Evolutionary conservation across 2,797 vertebrate species (phyloP).

Genomic region (Melanotaenia trifasciata): DNA sequence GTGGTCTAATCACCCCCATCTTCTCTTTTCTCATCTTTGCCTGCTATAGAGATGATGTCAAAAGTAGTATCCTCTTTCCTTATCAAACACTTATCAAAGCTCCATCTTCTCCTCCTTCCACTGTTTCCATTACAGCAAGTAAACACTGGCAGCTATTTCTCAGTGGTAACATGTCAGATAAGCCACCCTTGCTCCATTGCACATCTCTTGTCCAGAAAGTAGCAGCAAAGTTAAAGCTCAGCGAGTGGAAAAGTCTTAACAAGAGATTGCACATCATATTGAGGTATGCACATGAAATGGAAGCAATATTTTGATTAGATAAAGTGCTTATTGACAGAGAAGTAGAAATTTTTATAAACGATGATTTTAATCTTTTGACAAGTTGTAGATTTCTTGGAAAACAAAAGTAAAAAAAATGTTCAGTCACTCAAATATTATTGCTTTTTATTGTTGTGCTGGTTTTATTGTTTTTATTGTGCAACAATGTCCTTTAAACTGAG

Average conservation of each 20-base stretch:
- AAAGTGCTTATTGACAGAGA: not conserved
- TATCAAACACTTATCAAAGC: constrained; percentile 71
- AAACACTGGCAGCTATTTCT: constrained; percentile 62
- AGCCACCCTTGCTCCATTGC: constrained; percentile 54
- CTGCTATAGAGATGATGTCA: constrained; percentile 53
- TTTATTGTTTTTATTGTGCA: not conserved
- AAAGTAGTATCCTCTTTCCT: constrained; percentile 49
- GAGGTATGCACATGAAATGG: not conserved
- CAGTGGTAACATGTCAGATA: constrained; percentile 61
- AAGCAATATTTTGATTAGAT: not conserved
- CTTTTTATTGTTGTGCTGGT: not conserved
- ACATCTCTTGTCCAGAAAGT: constrained; percentile 28
- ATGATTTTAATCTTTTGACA: not conserved
- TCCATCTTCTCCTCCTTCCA: constrained; percentile 45
- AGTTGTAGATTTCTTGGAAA: not conserved
- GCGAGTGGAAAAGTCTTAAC: not conserved
- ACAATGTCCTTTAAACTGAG: not conserved
- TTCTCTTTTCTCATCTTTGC: constrained; percentile 36
- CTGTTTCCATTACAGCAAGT: constrained; percentile 59
- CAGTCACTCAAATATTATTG: not conserved
- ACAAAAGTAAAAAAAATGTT: not conserved
- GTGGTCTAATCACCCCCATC: constrained; percentile 54
- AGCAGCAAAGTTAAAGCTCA: constrained; percentile 7
- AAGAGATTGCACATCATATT: not conserved
- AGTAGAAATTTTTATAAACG: not conserved